phyloP scores from a whole-genome alignment of 2,888 invertebrate species.

The Alsophila aescularia region DNA sequence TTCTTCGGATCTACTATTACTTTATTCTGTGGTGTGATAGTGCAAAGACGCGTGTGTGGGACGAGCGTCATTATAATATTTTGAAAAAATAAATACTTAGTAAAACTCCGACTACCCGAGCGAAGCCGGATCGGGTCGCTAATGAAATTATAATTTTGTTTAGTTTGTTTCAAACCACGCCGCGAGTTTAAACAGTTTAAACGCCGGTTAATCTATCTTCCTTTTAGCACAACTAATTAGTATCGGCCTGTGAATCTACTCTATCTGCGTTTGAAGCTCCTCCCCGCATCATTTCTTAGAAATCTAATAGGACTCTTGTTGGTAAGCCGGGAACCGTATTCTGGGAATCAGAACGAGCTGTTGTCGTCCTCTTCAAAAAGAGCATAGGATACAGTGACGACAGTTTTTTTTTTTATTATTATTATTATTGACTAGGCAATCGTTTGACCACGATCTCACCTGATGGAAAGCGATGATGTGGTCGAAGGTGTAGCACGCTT shows the following conservation, averaged over 20 bases:
- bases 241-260: slow-evolving; percentile 33
- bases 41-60: no score
- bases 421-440: no score
- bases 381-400: slow-evolving; percentile 41
- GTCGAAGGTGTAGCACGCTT: no score
- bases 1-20: no score
- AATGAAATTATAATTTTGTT: neutral
- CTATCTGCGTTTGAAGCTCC: slow-evolving; percentile 26
- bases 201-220: slow-evolving; percentile 28
- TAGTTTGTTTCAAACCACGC: neutral
- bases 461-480: no score
- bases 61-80: no score
- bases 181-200: slow-evolving; percentile 26
- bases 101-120: no score
- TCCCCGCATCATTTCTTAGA: slow-evolving; percentile 54
- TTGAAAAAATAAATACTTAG: no score
- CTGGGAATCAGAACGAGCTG: slow-evolving; percentile 57
- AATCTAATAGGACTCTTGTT: slow-evolving; percentile 60
- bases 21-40: no score
- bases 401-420: no score
- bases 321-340: slow-evolving; percentile 60
- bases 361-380: slow-evolving; percentile 58
- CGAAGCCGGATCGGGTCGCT: no score
- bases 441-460: no score
- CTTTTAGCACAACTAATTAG: slow-evolving; percentile 35